A percentile compares a stretch with the other conserved stretches of the same genome.
Conservation (phyloP, 1,140 invertebrate genomes). For the Pachyrhynchus sulphureomaculatus region DNA sequence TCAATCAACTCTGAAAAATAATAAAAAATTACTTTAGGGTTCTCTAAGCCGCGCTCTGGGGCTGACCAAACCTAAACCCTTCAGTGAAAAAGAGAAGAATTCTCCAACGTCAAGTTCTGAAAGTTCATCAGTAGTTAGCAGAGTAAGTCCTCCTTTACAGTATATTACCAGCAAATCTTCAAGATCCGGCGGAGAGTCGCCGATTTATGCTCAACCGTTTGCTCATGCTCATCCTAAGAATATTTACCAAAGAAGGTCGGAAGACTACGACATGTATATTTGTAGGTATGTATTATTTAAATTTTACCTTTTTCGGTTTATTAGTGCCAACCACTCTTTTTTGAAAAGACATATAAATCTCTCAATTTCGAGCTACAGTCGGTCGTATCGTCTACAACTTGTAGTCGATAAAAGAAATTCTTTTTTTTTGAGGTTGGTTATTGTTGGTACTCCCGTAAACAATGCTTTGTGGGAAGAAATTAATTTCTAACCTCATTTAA, state of each 20-base stretch:
- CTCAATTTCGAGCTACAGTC: no score
- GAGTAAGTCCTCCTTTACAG: constrained; percentile 54
- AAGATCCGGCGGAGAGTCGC: constrained; percentile 42
- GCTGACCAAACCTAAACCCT: constrained; percentile 55
- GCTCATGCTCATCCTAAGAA: constrained; percentile 31
- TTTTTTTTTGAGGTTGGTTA: no score
- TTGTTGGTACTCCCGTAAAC: no score
- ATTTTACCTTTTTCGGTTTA: neutral
- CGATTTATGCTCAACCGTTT: constrained; percentile 42
- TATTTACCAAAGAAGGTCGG: constrained; percentile 35
- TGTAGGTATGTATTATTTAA: constrained; percentile 19
- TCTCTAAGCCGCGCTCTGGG: constrained; percentile 70
- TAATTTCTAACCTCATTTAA: no score
- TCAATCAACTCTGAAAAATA: no score
- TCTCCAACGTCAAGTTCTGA: constrained; percentile 61
- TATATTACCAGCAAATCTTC: constrained; percentile 28
- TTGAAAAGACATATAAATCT: no score
- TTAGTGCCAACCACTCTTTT: no score
- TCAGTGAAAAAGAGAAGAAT: constrained; percentile 48
- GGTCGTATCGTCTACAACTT: no score
- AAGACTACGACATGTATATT: constrained; percentile 40
- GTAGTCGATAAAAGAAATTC: no score
- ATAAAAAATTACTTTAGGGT: constrained; percentile 61
- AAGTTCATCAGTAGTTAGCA: constrained; percentile 55
- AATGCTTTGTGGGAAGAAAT: no score